Base-by-base conservation (phyloP, 2,888 invertebrate genomes). In the Drosophila antonietae region DNA sequence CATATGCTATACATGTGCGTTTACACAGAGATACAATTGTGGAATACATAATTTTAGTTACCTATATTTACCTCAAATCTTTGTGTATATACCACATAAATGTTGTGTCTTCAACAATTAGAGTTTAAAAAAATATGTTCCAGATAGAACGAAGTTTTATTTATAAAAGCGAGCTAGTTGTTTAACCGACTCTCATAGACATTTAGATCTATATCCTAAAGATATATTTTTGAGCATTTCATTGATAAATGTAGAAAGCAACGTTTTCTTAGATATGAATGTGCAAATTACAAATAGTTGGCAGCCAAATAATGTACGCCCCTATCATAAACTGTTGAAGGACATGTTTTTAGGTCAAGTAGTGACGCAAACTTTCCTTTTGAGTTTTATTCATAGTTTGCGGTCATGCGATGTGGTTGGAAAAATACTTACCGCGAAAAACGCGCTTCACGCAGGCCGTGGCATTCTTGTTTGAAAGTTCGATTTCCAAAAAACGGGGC, bases 381-480 rank as follows among this genome's bases (percentile, higher is more conserved):
- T 23, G 14, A 33, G 52, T 61, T 28, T 49, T 47, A 37, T 43
- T 49, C 28, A 68, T 28, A 31, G 49, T 37, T n/a, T 33, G 49
- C 20, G 52, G 33, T 8, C 20, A 37, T 35, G 15, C 20, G 14
- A 28, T 43, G 43, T 62, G 33, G 35, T 2, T 37, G 59, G 23
- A 18, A 41, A 58, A 58, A 33, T 61, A 81, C 92, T 90, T 60
- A 92, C 92, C 92, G 79, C 82, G 89, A 51, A 85, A 92, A 31
- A 89, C 75, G 14, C 84, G 83, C 73, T 92, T 91, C 74, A 92
- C 82, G 65, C 92, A 92, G 18, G 88, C 92, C 37, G 92, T 92
- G 52, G 92, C 88, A 77, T 92, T 92, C 28, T 72, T 77, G 31
- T 68, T 79, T 64, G 69, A 69, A 53, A 91, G 64, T 20, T 89